Conservation (phyloP, 1,140 invertebrate species). For the Conus betulinus region DNA sequence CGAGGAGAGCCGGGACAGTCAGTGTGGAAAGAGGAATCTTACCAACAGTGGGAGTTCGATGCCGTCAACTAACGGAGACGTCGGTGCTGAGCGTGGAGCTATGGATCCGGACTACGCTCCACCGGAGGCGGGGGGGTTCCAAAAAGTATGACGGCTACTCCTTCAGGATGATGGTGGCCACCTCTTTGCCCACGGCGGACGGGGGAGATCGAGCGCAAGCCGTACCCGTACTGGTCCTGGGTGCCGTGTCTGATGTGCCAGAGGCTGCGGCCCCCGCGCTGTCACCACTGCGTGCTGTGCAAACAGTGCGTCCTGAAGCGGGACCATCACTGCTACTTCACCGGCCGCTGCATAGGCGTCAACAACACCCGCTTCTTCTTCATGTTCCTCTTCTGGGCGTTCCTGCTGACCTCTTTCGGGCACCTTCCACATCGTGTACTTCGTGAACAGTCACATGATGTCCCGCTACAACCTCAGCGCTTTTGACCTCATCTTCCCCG, state of each 20-base stretch:
- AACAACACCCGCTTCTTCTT: slow-evolving; percentile 92
- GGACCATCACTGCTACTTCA: slow-evolving; percentile 96
- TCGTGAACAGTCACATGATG: slow-evolving; percentile 34
- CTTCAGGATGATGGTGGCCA: slow-evolving; percentile 50
- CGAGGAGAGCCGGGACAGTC: neutral
- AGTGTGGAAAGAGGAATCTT: neutral
- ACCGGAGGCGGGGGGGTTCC: neutral
- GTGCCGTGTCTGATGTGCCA: slow-evolving; percentile 51
- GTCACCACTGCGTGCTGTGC: slow-evolving; percentile 62
- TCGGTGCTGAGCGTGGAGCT: slow-evolving; percentile 11
- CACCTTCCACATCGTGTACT: slow-evolving; percentile 33
- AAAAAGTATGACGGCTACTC: slow-evolving; percentile 21
- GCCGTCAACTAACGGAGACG: neutral
- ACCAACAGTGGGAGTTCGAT: neutral
- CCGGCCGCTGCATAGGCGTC: slow-evolving; percentile 91
- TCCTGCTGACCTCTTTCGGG: slow-evolving; percentile 37
- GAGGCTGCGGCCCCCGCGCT: slow-evolving; percentile 52
- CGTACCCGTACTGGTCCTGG: slow-evolving; percentile 54
- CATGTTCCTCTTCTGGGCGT: slow-evolving; percentile 83
- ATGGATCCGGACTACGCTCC: neutral
- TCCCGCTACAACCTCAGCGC: slow-evolving; percentile 17
- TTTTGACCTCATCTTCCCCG: slow-evolving; percentile 46
- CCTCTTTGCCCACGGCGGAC: slow-evolving; percentile 31
- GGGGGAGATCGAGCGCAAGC: slow-evolving; percentile 32
- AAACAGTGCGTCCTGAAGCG: slow-evolving; percentile 75